Evolutionary conservation across 2,113 vertebrate species (phyloP), one percentile per base, ranked within the genome.

Genomic region (Heterotis niloticus): DNA sequence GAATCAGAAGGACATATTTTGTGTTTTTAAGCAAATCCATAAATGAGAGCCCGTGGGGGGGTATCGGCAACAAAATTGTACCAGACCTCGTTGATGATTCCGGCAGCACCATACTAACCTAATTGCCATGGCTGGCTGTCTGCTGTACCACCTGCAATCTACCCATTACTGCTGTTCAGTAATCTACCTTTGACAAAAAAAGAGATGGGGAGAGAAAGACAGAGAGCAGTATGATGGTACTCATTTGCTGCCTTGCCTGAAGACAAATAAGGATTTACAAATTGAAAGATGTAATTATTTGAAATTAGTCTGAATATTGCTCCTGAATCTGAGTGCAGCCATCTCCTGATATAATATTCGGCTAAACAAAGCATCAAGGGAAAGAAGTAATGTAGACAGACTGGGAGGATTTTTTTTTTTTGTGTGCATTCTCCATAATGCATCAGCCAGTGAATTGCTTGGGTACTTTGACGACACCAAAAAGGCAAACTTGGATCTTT

Each of bases 251-350:
- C 62, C 14, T 20, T 23, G 59, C 60, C n/a, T 16, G 1, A 1
- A 56, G 64, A 66, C n/a, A 77, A 52, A 52, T 56, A 29, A 66
- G 76, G 16, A 10, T 54, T 44, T 54, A 11, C 59, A 77, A 17
- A 54, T 54, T 17, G 64, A 77, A 77, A 66, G 44, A 28, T 52
- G 70, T 77, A 23, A 66, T 26, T 66, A 56, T 77, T 66, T 64
- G 14, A 59, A 20, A 56, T 16, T 10, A n/a, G 64, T 1, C 4
- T 10, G 12, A 1, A 11, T 24, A n/a, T 66, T 66, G 18, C 23
- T 66, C n/a, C 14, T 24, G 20, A 54, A 26, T 28, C n/a, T 28
- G 77, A 60, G 64, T 54, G 77, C n/a, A 59, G 34, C 64, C 62
- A 62, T 34, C 64, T 62, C 34, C 76, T 56, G 76, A 14, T 67